These are phyloP conservation scores for Papilio xuthus DNA, from an alignment of 1,140 invertebrate species.

Conservation along the genomic window DNA sequence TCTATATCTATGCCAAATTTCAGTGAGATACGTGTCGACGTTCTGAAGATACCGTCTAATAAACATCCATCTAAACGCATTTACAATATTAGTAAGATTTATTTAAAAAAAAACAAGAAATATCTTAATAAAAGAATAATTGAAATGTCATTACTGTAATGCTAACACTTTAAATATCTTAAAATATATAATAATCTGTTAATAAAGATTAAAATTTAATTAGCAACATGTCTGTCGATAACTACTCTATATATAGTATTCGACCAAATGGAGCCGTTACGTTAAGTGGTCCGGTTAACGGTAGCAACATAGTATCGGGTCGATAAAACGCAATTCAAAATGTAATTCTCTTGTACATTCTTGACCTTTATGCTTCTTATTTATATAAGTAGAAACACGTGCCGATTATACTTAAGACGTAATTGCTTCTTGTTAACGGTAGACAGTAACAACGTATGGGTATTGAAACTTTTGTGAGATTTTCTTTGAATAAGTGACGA, in stretches of 20 bases:
- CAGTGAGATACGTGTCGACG: too few relatives aligned
- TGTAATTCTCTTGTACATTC: neutral
- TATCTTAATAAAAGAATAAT: too few relatives aligned
- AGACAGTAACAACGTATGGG: too few relatives aligned
- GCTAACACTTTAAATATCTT: too few relatives aligned
- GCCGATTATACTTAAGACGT: neutral
- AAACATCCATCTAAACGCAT: too few relatives aligned
- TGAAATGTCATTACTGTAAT: too few relatives aligned
- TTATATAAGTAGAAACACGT: neutral
- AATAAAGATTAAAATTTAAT: neutral
- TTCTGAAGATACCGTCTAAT: too few relatives aligned
- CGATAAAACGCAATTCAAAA: neutral
- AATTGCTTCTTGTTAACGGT: neutral
- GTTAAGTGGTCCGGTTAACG: conserved; percentile 15
- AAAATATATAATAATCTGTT: too few relatives aligned
- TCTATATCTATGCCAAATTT: too few relatives aligned
- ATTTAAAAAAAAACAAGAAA: too few relatives aligned
- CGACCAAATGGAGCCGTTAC: conserved; percentile 9
- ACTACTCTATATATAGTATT: neutral
- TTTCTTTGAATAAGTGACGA: too few relatives aligned
- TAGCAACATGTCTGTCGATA: neutral
- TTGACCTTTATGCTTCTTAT: neutral
- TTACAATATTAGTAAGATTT: too few relatives aligned
- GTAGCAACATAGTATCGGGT: neutral
- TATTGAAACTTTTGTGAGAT: neutral